These are phyloP conservation scores for Microvelia longipes DNA, from an alignment of 1,140 invertebrate species.

Conservation along the genomic window DNA sequence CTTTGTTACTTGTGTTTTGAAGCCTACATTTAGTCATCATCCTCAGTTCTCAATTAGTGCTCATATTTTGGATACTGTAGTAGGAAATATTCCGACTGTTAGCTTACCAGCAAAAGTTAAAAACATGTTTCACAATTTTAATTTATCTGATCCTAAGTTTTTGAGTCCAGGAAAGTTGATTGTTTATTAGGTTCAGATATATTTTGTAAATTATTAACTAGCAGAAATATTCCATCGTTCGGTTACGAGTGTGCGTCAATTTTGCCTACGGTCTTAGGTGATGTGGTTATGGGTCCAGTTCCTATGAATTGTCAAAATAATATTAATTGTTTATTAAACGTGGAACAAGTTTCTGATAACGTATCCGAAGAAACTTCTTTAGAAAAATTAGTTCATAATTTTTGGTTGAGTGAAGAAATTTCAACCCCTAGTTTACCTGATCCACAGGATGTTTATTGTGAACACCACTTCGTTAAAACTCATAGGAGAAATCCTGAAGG, in stretches of 20 bases:
- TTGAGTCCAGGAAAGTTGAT: no score
- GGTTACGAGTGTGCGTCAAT: no score
- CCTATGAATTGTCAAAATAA: no score
- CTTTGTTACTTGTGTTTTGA: neutral
- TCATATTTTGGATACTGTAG: neutral
- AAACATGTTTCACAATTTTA: neutral
- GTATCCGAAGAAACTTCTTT: no score
- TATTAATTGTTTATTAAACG: no score
- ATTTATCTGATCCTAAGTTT: neutral
- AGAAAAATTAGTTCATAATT: neutral
- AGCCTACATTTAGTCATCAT: neutral
- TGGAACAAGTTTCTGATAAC: no score
- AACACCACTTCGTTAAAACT: neutral
- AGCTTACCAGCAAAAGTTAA: neutral
- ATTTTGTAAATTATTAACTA: neutral
- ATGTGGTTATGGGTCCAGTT: neutral
- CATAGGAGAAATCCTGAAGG: neutral
- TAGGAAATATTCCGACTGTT: neutral
- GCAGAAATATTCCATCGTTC: no score
- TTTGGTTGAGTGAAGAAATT: neutral
- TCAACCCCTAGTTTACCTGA: neutral
- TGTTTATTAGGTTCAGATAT: neutral
- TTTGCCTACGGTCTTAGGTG: neutral
- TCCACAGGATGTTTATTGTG: neutral
- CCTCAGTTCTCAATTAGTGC: neutral